Conservation (phyloP, 53 echinoderm and acorn worm genomes). For the Echinarachnius parma region DNA sequence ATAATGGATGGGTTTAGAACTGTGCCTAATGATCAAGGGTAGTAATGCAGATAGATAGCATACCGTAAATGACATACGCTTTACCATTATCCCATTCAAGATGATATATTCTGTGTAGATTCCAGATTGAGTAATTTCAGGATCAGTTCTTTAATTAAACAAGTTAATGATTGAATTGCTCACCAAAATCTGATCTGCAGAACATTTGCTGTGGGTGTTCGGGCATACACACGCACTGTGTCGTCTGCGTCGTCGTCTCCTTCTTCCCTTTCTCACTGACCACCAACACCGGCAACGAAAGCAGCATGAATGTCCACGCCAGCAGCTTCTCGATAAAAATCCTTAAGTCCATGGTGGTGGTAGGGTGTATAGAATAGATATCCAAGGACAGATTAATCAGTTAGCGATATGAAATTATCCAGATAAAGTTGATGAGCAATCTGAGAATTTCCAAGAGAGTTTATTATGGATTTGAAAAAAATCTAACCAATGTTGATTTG, state of each 20-base stretch:
- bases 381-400: too few relatives aligned
- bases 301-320: conserved; percentile 19
- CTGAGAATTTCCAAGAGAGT: too few relatives aligned
- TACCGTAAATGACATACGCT: too few relatives aligned
- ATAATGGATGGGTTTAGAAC: too few relatives aligned
- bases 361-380: too few relatives aligned
- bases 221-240: conserved; percentile 35
- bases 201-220: conserved; percentile 79
- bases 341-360: conserved; percentile 41
- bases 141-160: not conserved
- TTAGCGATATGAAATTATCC: too few relatives aligned
- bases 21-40: too few relatives aligned
- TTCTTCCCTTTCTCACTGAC: not conserved
- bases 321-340: not conserved
- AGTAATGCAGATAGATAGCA: too few relatives aligned
- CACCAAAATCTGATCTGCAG: conserved; percentile 83
- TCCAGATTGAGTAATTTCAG: not conserved
- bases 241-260: not conserved
- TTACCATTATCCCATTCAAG: too few relatives aligned
- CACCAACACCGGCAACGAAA: conserved; percentile 33
- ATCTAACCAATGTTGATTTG: too few relatives aligned
- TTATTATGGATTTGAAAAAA: too few relatives aligned
- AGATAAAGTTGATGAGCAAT: too few relatives aligned
- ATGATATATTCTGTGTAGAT: not conserved
- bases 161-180: conserved; percentile 32